Evolutionary conservation across 2,113 vertebrate species (phyloP).

Genomic region (Ranitomeya imitator): DNA sequence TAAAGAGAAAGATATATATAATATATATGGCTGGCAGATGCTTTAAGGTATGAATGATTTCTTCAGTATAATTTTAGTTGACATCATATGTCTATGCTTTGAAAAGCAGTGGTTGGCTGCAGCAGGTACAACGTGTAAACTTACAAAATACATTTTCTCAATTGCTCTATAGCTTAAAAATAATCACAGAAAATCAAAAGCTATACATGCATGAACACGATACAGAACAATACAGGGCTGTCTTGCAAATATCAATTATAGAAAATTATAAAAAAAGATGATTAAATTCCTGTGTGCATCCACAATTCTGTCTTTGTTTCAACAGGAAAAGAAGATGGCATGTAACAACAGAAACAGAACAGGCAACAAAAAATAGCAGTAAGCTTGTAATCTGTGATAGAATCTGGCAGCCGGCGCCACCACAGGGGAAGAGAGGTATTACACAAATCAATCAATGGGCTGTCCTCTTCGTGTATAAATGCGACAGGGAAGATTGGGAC

Average conservation of each 20-base stretch:
- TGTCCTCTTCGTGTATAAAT: too few relatives aligned
- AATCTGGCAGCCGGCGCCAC: too few relatives aligned
- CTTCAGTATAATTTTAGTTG: background rate
- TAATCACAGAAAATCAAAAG: constrained; percentile 18
- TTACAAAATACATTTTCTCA: background rate
- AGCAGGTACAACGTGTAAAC: background rate
- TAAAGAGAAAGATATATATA: too few relatives aligned
- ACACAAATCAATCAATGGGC: too few relatives aligned
- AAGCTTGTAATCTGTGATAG: too few relatives aligned
- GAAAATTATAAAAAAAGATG: constrained; percentile 36
- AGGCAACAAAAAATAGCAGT: background rate
- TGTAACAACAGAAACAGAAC: background rate
- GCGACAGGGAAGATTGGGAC: too few relatives aligned
- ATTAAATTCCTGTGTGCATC: constrained; percentile 18
- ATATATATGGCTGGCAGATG: too few relatives aligned
- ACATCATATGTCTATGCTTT: background rate
- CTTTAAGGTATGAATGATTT: background rate
- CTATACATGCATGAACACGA: constrained; percentile 24
- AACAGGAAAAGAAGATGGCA: constrained; percentile 1
- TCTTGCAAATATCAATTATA: constrained; percentile 30
- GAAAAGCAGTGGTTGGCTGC: background rate
- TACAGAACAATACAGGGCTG: constrained; percentile 4
- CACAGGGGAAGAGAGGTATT: too few relatives aligned
- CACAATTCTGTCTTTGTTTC: constrained; percentile 29
- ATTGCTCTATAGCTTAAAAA: background rate